Conservation (phyloP, 2,888 invertebrate species). For the Dilophus febrilis region DNA sequence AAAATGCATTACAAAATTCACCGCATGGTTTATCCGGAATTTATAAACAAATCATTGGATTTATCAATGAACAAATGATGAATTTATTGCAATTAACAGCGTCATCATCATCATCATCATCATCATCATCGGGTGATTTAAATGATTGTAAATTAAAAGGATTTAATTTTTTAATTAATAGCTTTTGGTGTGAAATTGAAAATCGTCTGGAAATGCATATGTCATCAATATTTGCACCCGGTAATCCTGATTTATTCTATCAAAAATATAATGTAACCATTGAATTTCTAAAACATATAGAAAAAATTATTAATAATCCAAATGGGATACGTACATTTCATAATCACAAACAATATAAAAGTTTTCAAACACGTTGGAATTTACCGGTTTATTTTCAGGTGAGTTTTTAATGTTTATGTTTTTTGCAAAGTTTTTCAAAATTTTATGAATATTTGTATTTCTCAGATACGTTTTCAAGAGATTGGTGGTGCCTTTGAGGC, state of each 20-base stretch:
- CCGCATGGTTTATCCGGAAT: conserved; percentile 50
- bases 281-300: conserved; percentile 54
- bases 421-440: too few species aligned
- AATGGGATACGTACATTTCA: conserved; percentile 41
- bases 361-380: conserved; percentile 78
- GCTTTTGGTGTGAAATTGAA: conserved; percentile 77
- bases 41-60: conserved; percentile 49
- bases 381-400: conserved; percentile 86
- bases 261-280: conserved; percentile 63
- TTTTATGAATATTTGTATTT: not conserved
- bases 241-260: conserved; percentile 78
- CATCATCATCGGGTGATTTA: conserved; percentile 11
- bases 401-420: too few species aligned
- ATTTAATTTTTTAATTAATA: conserved; percentile 65
- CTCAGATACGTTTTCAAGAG: conserved; percentile 69
- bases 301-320: conserved; percentile 41
- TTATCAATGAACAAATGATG: conserved; percentile 52
- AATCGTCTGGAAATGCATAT: conserved; percentile 63
- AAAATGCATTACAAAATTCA: conserved; percentile 41
- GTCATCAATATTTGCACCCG: conserved; percentile 76
- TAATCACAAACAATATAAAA: conserved; percentile 52
- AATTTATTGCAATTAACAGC: conserved; percentile 35
- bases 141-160: conserved; percentile 33
- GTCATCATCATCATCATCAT: conserved; percentile 16
- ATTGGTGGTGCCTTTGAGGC: conserved; percentile 48